Conservation (phyloP, 2,797 vertebrate genomes). For the Pyrrhura leucotis region DNA sequence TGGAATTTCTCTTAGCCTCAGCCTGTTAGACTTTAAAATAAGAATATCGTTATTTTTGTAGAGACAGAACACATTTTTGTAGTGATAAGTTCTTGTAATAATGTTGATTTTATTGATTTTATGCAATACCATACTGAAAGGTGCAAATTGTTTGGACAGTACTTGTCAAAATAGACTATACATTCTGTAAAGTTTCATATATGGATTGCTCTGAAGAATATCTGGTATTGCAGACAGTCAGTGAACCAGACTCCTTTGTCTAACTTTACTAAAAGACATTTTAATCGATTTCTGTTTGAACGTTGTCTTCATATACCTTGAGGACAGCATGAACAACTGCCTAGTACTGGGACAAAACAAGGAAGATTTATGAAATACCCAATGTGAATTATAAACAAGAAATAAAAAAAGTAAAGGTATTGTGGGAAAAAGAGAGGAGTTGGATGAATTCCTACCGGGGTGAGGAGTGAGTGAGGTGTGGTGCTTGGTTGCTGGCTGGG, state of each 20-base stretch:
- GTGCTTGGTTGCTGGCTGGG: background rate
- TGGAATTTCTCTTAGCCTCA: background rate
- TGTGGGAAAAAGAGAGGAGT: background rate
- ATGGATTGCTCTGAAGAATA: background rate
- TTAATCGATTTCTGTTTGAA: background rate
- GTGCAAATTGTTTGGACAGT: background rate
- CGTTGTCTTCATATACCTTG: background rate
- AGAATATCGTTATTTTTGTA: background rate
- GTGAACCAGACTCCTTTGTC: background rate
- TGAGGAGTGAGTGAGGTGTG: background rate
- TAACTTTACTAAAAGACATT: background rate
- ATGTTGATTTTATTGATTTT: background rate
- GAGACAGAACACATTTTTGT: background rate
- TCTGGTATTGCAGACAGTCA: background rate
- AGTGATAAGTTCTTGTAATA: background rate
- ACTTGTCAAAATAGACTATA: background rate
- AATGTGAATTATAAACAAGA: background rate
- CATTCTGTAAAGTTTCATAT: background rate
- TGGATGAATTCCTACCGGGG: background rate
- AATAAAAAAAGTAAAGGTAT: background rate
- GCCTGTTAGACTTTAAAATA: background rate
- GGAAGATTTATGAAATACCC: background rate
- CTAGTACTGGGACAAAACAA: background rate
- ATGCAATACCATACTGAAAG: background rate
- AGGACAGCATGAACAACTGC: background rate